Base-by-base conservation (phyloP, 1,140 invertebrate species). In the Ceratosolen solmsi region DNA sequence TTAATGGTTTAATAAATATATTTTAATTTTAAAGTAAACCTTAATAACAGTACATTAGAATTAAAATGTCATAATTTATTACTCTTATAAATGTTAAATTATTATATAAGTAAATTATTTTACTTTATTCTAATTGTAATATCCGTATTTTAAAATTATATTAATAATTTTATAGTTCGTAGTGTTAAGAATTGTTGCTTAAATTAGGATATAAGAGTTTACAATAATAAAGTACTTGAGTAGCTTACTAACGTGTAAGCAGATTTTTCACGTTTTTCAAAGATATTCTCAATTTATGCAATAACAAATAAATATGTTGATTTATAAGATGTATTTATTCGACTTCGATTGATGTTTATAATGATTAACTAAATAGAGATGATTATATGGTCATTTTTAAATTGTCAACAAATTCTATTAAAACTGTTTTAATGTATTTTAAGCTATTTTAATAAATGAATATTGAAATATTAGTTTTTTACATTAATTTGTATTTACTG, bases 61-160 rank as follows among this genome's bases (percentile, higher is more conserved):
- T 58, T 49, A 68, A 79, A 68, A 63, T 68, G 22, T n/a, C n/a
- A 63, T 41, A 77, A 65, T 77, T 77, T 33, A 63, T 77, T 77
- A 20, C 38, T 63, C 38, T 13, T 76, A 33, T 30, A 17, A 30
- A 46, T 65, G 46, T 46, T 49, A 17, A 2, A 5, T 36, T 46
- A 27, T 30, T 38, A 9, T 30, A 76, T 38, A 75, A 36, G n/a
- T 73, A 51, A 72, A 27, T 49, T 51, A 30, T 20, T 46, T 72
- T 72, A 72, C 41, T 51, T 72, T 49, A 68, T 38, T 68, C 22
- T 68, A n/a, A 36, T 68, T 38, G 8, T 68, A 22, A n/a, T 68
- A 38, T 38, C 7, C 3, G 25, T 63, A n/a, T 68, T n/a, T 36
- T 38, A 38, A 68, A 38, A 68, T 63, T 38, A n/a, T 27, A 38